Evolutionary conservation across 2,888 invertebrate species (phyloP).

Genomic region (Agrotis exclamationis): DNA sequence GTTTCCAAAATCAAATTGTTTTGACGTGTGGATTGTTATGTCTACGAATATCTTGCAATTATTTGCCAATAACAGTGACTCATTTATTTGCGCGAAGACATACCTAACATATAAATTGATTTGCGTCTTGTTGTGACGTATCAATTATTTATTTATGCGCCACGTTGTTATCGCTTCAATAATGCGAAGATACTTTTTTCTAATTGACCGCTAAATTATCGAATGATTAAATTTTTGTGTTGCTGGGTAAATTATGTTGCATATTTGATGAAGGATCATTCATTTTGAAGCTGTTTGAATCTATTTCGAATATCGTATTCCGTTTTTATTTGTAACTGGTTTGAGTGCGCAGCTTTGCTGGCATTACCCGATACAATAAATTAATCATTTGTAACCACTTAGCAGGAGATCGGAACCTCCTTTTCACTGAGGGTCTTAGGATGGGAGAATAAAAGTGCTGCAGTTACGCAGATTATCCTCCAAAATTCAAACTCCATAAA

Average conservation of each 20-base stretch:
- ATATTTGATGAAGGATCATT: too few species aligned
- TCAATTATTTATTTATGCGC: background rate
- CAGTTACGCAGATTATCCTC: too few species aligned
- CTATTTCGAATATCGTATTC: background rate
- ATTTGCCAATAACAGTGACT: conserved; percentile 24
- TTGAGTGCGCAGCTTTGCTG: too few species aligned
- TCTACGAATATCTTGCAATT: background rate
- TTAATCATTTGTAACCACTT: too few species aligned
- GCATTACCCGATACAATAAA: too few species aligned
- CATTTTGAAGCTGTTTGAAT: background rate
- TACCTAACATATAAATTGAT: conserved; percentile 16
- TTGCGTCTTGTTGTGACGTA: conserved; percentile 17
- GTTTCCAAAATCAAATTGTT: conserved; percentile 4
- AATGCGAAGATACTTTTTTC: background rate
- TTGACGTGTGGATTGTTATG: background rate
- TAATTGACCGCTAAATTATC: background rate
- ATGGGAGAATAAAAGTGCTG: too few species aligned
- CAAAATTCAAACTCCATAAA: too few species aligned
- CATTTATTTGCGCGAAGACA: conserved; percentile 17
- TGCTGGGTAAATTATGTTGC: too few species aligned
- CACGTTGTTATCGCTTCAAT: conserved; percentile 1
- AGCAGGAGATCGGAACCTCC: too few species aligned
- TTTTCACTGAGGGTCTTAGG: too few species aligned
- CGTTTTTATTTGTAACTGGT: too few species aligned
- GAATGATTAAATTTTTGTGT: background rate